A percentile compares a stretch with the other conserved stretches of the same genome.
These are phyloP conservation scores for Cairina moschata DNA, from an alignment of 2,113 vertebrate species.

Conservation along the genomic window DNA sequence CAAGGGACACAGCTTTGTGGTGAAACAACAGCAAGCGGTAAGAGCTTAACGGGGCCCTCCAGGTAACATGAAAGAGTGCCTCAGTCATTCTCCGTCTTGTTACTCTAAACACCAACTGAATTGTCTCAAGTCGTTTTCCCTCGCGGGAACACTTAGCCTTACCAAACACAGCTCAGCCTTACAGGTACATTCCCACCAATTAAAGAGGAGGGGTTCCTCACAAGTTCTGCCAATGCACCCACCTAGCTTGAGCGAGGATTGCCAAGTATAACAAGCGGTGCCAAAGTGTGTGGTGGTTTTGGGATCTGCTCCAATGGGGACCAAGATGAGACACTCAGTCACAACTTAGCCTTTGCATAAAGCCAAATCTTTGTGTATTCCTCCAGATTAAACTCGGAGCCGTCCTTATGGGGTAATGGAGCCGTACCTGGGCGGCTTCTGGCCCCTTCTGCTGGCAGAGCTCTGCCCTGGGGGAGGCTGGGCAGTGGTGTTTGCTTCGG, in stretches of 20 bases:
- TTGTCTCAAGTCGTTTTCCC: slow-evolving; percentile 67
- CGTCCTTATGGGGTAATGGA: neutral
- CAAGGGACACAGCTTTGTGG: slow-evolving; percentile 32
- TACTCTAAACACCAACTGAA: slow-evolving; percentile 70
- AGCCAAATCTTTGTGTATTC: slow-evolving; percentile 53
- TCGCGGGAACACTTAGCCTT: slow-evolving; percentile 71
- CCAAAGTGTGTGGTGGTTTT: slow-evolving; percentile 67
- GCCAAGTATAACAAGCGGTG: slow-evolving; percentile 66
- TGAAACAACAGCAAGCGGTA: slow-evolving; percentile 50
- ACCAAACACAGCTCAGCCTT: slow-evolving; percentile 65
- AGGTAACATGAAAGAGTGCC: slow-evolving; percentile 65
- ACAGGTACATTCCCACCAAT: slow-evolving; percentile 72
- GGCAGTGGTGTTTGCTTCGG: neutral
- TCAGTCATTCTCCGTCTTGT: slow-evolving; percentile 65
- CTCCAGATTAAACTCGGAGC: slow-evolving; percentile 31
- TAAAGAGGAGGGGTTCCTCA: slow-evolving; percentile 74
- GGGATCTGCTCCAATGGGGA: slow-evolving; percentile 40
- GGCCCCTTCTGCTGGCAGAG: slow-evolving; percentile 10
- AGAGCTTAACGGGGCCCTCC: slow-evolving; percentile 62
- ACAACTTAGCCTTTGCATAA: slow-evolving; percentile 52
- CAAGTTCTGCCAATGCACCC: slow-evolving; percentile 74
- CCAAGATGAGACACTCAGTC: slow-evolving; percentile 64
- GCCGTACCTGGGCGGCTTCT: neutral
- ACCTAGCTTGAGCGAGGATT: slow-evolving; percentile 56
- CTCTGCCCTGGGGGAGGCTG: neutral